phyloP scores from a whole-genome alignment of 2,797 vertebrate species.

The Aulostomus chinensis region DNA sequence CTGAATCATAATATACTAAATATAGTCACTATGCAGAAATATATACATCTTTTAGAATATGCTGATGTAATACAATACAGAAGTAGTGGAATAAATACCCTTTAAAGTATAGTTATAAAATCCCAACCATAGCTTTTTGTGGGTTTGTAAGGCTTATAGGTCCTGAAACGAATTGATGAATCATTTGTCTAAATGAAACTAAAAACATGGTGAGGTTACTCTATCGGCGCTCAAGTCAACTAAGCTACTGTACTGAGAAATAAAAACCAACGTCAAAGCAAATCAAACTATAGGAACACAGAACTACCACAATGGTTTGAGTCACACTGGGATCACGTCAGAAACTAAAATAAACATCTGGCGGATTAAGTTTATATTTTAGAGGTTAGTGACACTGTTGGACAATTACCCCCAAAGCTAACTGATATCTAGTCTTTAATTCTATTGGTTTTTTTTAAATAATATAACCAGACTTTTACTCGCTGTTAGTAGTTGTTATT shows the following conservation, averaged over 20 bases:
- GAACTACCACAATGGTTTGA: constrained; percentile 22
- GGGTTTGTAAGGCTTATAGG: constrained; percentile 47
- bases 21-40: constrained; percentile 49
- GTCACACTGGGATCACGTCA: no score
- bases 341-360: no score
- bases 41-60: constrained; percentile 44
- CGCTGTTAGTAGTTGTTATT: no score
- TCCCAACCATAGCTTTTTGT: constrained; percentile 17
- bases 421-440: background rate
- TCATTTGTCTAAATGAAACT: constrained; percentile 21
- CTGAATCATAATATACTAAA: constrained; percentile 51
- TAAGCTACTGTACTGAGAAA: constrained; percentile 19
- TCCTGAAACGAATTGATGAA: constrained; percentile 31
- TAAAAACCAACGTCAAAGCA: constrained; percentile 31
- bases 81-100: constrained; percentile 46
- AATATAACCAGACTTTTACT: no score
- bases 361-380: background rate
- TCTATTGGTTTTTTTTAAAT: no score
- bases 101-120: constrained; percentile 49
- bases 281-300: constrained; percentile 14
- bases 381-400: background rate
- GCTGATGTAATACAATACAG: constrained; percentile 43
- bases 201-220: constrained; percentile 18
- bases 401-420: background rate
- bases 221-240: constrained; percentile 28